Conservation (phyloP, 1,140 invertebrate species). For the Rhagoletis zephyria region DNA sequence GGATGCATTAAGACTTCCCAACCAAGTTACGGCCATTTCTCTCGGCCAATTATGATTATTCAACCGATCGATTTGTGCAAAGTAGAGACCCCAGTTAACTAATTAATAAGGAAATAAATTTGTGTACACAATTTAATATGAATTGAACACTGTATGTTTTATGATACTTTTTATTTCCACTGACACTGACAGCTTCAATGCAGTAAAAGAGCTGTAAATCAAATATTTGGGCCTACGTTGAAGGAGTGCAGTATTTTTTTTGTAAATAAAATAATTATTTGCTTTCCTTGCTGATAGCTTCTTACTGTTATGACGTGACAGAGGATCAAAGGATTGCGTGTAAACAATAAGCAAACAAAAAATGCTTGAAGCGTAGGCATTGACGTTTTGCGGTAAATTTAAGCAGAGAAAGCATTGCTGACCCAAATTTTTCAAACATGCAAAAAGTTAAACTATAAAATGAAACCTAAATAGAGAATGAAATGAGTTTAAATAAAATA, state of each 20-base stretch:
- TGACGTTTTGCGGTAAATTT: background rate
- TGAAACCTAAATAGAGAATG: background rate
- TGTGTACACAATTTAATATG: background rate
- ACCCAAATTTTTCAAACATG: background rate
- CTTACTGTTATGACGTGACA: background rate
- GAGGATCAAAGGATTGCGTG: slow-evolving; percentile 38
- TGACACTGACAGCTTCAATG: slow-evolving; percentile 13
- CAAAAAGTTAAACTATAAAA: background rate
- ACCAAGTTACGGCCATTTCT: no score
- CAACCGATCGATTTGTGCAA: no score
- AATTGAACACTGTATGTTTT: background rate
- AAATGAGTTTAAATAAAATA: background rate
- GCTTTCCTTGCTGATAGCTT: slow-evolving; percentile 20
- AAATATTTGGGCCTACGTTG: slow-evolving; percentile 41
- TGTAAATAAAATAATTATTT: slow-evolving; percentile 40
- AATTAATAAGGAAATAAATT: no score
- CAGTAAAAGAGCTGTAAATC: slow-evolving; percentile 53
- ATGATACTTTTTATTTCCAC: background rate
- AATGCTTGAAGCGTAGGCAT: background rate
- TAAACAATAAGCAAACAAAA: background rate
- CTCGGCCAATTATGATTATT: no score
- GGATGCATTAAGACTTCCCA: no score
- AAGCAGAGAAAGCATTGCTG: slow-evolving; percentile 25
- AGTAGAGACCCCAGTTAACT: no score
- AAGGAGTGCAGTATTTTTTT: slow-evolving; percentile 19